Conservation (phyloP, 2,888 invertebrate genomes). For the Drosophila suboccidentalis region DNA sequence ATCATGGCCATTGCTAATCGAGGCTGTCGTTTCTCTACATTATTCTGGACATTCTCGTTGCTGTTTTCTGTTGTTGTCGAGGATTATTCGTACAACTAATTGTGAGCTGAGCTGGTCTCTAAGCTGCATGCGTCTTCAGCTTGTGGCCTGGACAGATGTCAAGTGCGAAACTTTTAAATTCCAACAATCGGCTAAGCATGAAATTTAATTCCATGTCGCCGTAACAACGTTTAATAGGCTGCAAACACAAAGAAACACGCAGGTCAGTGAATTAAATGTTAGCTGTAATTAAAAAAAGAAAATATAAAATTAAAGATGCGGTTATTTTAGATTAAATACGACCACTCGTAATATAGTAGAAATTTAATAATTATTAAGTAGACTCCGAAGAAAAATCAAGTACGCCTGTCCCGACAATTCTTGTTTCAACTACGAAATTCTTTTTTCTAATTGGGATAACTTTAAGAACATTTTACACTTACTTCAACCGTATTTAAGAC, state of each 20-base stretch:
- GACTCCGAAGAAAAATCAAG: too few relatives aligned
- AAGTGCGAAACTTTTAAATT: constrained; percentile 51
- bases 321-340: too few relatives aligned
- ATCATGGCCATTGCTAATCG: constrained; percentile 44
- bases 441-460: too few relatives aligned
- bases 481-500: too few relatives aligned
- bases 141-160: constrained; percentile 52
- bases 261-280: background rate
- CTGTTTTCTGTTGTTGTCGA: constrained; percentile 15
- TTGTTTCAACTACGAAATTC: too few relatives aligned
- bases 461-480: too few relatives aligned
- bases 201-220: constrained; percentile 50
- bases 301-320: background rate
- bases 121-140: constrained; percentile 37
- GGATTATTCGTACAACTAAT: constrained; percentile 70
- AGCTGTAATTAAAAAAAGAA: background rate
- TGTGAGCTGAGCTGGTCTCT: constrained; percentile 49
- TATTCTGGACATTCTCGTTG: constrained; percentile 14
- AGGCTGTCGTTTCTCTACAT: constrained; percentile 30
- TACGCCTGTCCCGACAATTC: too few relatives aligned
- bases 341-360: too few relatives aligned
- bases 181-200: constrained; percentile 50
- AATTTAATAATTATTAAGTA: too few relatives aligned
- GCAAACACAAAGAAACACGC: background rate
- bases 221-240: background rate